phyloP scores from a whole-genome alignment of 2,113 vertebrate genomes.

The Oreochromis aureus region DNA sequence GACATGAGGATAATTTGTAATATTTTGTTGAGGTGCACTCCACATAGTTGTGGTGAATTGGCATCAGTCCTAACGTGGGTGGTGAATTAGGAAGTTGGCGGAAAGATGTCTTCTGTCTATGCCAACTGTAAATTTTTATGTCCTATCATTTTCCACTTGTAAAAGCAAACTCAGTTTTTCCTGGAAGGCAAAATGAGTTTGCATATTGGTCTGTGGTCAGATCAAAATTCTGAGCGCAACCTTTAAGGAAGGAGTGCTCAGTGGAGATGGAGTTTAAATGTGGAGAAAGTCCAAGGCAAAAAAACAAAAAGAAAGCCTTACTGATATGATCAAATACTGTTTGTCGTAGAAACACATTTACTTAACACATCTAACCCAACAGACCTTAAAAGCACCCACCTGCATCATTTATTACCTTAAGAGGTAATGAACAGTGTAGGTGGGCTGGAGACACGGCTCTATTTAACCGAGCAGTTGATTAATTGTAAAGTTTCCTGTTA shows the following conservation, averaged over 20 bases:
- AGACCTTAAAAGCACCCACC: not conserved
- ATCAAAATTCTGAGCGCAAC: not conserved
- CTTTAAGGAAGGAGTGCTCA: not conserved
- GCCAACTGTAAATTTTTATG: not conserved
- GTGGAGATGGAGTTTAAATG: not conserved
- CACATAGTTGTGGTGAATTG: not conserved
- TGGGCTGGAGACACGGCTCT: not conserved
- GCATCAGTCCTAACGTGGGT: not conserved
- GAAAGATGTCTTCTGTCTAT: not conserved
- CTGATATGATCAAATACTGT: not conserved
- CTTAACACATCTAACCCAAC: not conserved
- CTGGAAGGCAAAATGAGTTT: not conserved
- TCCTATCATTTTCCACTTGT: not conserved
- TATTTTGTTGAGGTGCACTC: not conserved
- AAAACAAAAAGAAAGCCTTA: rapidly evolving
- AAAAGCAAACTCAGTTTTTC: not conserved
- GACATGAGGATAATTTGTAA: not conserved
- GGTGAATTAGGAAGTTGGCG: not conserved
- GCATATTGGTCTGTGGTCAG: not conserved
- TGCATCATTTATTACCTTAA: not conserved
- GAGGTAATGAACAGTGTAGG: not conserved
- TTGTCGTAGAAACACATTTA: not conserved
- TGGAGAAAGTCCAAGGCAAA: not conserved
- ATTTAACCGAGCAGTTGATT: not conserved
- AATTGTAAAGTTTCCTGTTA: not conserved